Base-by-base conservation (phyloP, 2,113 vertebrate genomes). In the Halichoeres trimaculatus region DNA sequence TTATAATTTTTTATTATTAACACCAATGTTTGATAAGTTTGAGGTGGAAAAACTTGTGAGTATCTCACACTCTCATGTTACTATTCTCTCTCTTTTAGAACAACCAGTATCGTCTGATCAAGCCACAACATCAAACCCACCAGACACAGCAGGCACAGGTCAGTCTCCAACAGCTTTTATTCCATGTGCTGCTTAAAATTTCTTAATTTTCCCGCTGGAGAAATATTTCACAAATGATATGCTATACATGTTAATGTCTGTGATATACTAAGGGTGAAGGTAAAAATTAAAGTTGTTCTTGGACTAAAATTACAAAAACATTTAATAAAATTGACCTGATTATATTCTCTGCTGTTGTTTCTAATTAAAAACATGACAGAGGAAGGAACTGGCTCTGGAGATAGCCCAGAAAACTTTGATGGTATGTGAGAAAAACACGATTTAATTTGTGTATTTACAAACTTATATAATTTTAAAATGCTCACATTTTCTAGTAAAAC, bases 371-470 rank as follows among this genome's bases (percentile, higher is more conserved):
- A 1, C 0, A 7, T 0, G 17, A 1, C 1, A 30, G 43, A 10
- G 10, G 65, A 38, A 12, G 26, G 47, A 0, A 0, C 0, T 10
- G 70, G 54, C 20, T 78, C 66, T 26, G 63, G 53, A 23, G 1
- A 54, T 2, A 1, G 1, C 13, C 1, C 0, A 0, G 2, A 0
- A n/a, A 0, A n/a, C n/a, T n/a, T n/a, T n/a, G n/a, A 1, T 8
- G 67, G 62, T 74, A 79, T 57, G 59, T 74, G 26, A 38, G 8
- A 45, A 4, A 17, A 24, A n/a, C 11, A 19, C 41, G 34, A 45
- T 36, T 20, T 30, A 4, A 30, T 4, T 30, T 30, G 30, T 30
- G 30, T 56, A 6, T 41, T 2, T 60, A n/a, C 45, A 26, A 11
- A 20, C 9, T 19, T 48, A 19, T 19, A 16, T 19, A 45, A 45